phyloP scores from a whole-genome alignment of 2,113 vertebrate genomes.

The Amphiprion percula region DNA sequence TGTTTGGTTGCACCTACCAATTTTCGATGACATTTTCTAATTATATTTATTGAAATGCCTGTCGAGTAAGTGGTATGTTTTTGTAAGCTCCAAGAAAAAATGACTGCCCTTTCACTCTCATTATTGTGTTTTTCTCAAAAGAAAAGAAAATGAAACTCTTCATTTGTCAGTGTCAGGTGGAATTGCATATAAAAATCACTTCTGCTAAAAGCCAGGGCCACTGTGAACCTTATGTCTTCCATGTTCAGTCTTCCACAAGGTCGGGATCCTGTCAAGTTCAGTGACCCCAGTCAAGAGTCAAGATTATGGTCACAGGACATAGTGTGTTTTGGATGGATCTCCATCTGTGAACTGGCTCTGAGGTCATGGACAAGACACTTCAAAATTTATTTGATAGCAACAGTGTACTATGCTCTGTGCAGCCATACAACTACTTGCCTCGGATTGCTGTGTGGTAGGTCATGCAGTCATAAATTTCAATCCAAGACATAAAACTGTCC shows the following conservation, averaged over 20 bases:
- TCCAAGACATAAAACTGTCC: slow-evolving; percentile 57
- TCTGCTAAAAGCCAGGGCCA: slow-evolving; percentile 66
- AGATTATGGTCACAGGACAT: slow-evolving; percentile 49
- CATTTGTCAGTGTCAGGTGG: slow-evolving; percentile 48
- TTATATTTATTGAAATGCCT: slow-evolving; percentile 12
- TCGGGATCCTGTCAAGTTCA: slow-evolving; percentile 67
- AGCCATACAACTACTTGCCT: slow-evolving; percentile 29
- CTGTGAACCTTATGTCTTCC: slow-evolving; percentile 37
- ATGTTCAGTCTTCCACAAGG: slow-evolving; percentile 58
- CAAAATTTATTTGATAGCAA: slow-evolving; percentile 52
- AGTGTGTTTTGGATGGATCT: slow-evolving; percentile 45
- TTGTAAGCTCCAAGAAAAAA: slow-evolving; percentile 14
- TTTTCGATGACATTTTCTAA: slow-evolving; percentile 15
- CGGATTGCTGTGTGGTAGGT: slow-evolving; percentile 28
- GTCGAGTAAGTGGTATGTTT: background rate
- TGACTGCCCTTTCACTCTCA: slow-evolving; percentile 8
- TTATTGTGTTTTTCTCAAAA: slow-evolving; percentile 26
- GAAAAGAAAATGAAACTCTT: slow-evolving; percentile 26
- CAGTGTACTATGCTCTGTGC: slow-evolving; percentile 23
- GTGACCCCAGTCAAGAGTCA: slow-evolving; percentile 57
- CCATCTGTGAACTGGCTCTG: slow-evolving; percentile 50
- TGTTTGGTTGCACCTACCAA: background rate
- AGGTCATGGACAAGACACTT: slow-evolving; percentile 60
- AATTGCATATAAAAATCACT: slow-evolving; percentile 56
- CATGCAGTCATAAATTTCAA: slow-evolving; percentile 57